Evolutionary conservation across 2,888 invertebrate species (phyloP).

Genomic region (Hirtodrosophila trivittata): DNA sequence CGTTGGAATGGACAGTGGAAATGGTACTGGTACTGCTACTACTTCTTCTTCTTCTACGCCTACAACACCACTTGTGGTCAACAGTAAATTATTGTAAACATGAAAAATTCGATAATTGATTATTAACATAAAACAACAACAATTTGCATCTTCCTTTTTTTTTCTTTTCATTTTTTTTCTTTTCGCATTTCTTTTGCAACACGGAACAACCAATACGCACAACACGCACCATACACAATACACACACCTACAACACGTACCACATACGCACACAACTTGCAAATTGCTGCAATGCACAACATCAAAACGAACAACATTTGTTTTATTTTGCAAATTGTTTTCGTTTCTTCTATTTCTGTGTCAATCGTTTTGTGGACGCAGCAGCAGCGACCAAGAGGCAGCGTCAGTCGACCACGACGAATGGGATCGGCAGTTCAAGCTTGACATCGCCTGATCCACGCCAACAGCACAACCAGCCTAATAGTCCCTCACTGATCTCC

Average conservation of each 20-base stretch:
- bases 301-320: constrained; percentile 36
- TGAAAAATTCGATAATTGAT: constrained; percentile 83
- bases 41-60: constrained; percentile 77
- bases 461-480: constrained; percentile 75
- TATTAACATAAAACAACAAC: constrained; percentile 85
- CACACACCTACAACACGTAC: constrained; percentile 8
- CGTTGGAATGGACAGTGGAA: constrained; percentile 75
- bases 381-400: constrained; percentile 47
- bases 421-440: constrained; percentile 58
- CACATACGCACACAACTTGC: constrained; percentile 5
- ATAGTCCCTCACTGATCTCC: constrained; percentile 81
- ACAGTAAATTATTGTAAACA: constrained; percentile 85
- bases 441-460: constrained; percentile 67
- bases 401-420: constrained; percentile 55
- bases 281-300: background rate
- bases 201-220: constrained; percentile 26
- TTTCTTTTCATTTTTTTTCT: constrained; percentile 59
- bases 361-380: constrained; percentile 12
- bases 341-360: constrained; percentile 37
- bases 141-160: constrained; percentile 82
- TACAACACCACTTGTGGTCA: constrained; percentile 84
- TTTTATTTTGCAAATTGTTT: constrained; percentile 46
- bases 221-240: constrained; percentile 10
- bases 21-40: constrained; percentile 82
- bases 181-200: constrained; percentile 39